Base-by-base conservation (phyloP, 2,888 invertebrate genomes). In the Amphipoea lucens region DNA sequence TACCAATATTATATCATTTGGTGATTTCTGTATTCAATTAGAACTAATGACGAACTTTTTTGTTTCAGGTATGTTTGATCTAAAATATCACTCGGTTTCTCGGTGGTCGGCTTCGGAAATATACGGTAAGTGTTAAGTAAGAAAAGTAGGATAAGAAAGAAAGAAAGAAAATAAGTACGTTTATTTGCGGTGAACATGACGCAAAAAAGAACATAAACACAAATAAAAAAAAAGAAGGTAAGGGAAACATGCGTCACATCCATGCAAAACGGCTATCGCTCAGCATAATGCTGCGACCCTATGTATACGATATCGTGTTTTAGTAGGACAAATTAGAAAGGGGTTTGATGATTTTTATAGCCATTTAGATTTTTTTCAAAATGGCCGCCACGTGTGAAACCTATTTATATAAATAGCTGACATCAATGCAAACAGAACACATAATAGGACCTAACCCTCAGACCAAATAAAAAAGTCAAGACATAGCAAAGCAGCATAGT, bases 41-140 rank as follows among this genome's bases (percentile, higher is more conserved):
- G 68, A 78, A 79, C 82, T 85, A 82, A 85, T 73, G 74, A 76
- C 51, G 2, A 74, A 82, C 82, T 85, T 79, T 86, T 45, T 85
- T 80, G 78, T 87, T 87, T 66, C 83, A 87, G 87, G 87, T 87
- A 87, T 75, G 87, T 87, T 85, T 75, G 60, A 57, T 76, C 42
- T 63, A 71, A 82, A 75, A 76, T 79, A 77, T 77, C 45, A 40
- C 11, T 60, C n/a, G 9, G 54, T 62, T 20, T 20, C 60, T 12
- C 40, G 29, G 12, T 42, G 12, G 7, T 14, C 63, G n/a, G 42
- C 17, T 12, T 63, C 12, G 57, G 36, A 40, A 23, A 45, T 57
- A 48, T 65, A n/a, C 4, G 65, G 78, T 72, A 63, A 60, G 60
- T 29, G 11, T 2, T 11, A 48, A 12, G 12, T 48, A 45, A 42